Base-by-base conservation (phyloP, 2,888 invertebrate species). In the Zele albiditarsus region DNA sequence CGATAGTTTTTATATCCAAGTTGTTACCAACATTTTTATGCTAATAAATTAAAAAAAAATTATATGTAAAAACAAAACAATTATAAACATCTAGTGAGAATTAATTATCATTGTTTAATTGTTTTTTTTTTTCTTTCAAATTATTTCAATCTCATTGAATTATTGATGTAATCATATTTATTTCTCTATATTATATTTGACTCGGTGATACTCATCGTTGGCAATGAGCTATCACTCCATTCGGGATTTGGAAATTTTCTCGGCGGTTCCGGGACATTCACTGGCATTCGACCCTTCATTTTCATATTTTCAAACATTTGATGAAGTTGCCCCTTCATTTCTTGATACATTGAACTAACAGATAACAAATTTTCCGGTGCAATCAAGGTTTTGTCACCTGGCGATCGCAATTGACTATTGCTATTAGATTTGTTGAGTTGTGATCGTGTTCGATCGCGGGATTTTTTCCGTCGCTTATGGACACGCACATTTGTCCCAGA, bases 151-250 rank as follows among this genome's bases (percentile, higher is more conserved):
- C 6, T 10, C 42, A 65, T 23, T 38, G 1, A 20, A 16, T 65
- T 5, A 38, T 60, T 28, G 2, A 65, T 1, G 12, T 33, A 27
- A 20, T 63, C 2, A 16, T 63, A 27, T 63, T 63, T 63, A 28
- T 63, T 63, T 38, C 23, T 14, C 66, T 71, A 81, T 23, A 80
- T 71, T 42, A 79, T 60, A 74, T 83, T 83, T 16, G 82, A 78
- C 28, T 81, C 84, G 2, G 85, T 82, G 20, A 80, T 80, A 77
- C 84, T 85, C 65, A 86, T 82, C 38, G 84, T 85, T 23, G 82
- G 83, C 38, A 86, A 71, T 33, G 84, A 83, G 67, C 82, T 86
- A 23, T 86, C 85, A 68, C 82, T 86, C 84, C 83, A 85, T 71
- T 86, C 82, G 10, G 85, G 82, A 73, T 79, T 77, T 10, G 84